Conservation (phyloP, 1,140 invertebrate genomes). For the Cataglyphis hispanica region DNA sequence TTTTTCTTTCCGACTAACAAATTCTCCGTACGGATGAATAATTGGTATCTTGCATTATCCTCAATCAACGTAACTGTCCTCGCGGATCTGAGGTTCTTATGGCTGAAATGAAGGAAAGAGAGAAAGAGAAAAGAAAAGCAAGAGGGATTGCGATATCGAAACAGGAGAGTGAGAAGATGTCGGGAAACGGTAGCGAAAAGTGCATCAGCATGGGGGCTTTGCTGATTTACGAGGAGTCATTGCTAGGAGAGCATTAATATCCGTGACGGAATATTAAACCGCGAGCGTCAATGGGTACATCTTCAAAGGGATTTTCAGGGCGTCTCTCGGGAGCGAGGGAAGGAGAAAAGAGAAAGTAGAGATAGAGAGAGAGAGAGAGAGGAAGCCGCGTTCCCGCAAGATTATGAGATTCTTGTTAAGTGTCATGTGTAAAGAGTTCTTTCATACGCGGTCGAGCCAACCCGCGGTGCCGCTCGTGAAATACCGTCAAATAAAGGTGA, state of each 20-base stretch:
- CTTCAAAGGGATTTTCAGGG: conserved; percentile 74
- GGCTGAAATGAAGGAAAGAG: conserved; percentile 5
- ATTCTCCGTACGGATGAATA: conserved; percentile 71
- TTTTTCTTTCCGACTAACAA: conserved; percentile 70
- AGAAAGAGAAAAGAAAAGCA: no score
- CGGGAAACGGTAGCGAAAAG: conserved; percentile 72
- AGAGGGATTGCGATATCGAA: neutral
- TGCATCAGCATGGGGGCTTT: conserved; percentile 69
- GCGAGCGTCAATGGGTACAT: conserved; percentile 74
- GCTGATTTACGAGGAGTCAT: conserved; percentile 74
- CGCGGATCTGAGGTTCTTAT: neutral
- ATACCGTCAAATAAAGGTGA: conserved; percentile 67
- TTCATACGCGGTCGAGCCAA: conserved; percentile 62
- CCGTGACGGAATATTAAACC: conserved; percentile 77
- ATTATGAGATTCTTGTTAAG: conserved; percentile 78
- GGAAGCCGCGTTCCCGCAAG: conserved; percentile 63
- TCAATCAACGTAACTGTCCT: conserved; percentile 71
- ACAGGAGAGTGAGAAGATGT: neutral
- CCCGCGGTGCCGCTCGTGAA: conserved; percentile 62
- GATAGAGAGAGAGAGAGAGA: conserved; percentile 63
- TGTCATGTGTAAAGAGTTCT: conserved; percentile 76
- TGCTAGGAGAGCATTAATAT: conserved; percentile 76
- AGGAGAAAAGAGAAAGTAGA: conserved; percentile 1
- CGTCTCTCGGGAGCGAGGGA: conserved; percentile 17
- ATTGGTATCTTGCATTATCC: conserved; percentile 76